Percentiles rank a stretch among this genome's conserved stretches.
Conservation (phyloP, 2,888 invertebrate genomes). For the Sarcophaga caerulescens region DNA sequence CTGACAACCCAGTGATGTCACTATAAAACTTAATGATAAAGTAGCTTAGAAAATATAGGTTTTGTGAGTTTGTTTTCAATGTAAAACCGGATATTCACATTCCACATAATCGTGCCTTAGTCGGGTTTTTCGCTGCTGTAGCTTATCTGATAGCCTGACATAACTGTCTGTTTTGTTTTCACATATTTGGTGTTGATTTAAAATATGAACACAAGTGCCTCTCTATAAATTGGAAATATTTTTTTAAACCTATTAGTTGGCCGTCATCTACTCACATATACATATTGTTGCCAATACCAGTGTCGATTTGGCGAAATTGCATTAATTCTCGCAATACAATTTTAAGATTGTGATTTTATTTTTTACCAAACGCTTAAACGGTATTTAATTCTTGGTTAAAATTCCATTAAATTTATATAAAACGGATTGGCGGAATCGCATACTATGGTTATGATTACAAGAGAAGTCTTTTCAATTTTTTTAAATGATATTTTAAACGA, state of each 20-base stretch:
- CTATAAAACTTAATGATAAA: too few relatives aligned
- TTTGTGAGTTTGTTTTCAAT: too few relatives aligned
- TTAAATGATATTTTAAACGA: too few relatives aligned
- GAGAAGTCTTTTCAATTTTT: too few relatives aligned
- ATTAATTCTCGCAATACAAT: background rate
- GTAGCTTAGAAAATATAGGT: too few relatives aligned
- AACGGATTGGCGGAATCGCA: background rate
- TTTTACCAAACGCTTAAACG: constrained; percentile 15
- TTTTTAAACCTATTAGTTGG: background rate
- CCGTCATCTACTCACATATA: background rate
- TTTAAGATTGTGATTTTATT: constrained; percentile 23
- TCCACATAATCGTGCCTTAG: too few relatives aligned
- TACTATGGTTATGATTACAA: too few relatives aligned
- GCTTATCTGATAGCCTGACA: too few relatives aligned
- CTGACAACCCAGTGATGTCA: too few relatives aligned
- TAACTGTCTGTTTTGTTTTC: too few relatives aligned
- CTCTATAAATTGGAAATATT: background rate
- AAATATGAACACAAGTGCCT: background rate
- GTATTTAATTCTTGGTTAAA: constrained; percentile 22
- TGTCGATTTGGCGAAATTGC: background rate
- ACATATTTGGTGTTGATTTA: background rate
- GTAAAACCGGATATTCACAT: too few relatives aligned
- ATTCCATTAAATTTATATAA: constrained; percentile 4
- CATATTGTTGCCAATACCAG: background rate
- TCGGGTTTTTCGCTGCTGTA: too few relatives aligned